Percentiles rank a stretch among this genome's conserved stretches.
Evolutionary conservation across 2,888 invertebrate species (phyloP).

Genomic region (Ectemnius cavifrons): DNA sequence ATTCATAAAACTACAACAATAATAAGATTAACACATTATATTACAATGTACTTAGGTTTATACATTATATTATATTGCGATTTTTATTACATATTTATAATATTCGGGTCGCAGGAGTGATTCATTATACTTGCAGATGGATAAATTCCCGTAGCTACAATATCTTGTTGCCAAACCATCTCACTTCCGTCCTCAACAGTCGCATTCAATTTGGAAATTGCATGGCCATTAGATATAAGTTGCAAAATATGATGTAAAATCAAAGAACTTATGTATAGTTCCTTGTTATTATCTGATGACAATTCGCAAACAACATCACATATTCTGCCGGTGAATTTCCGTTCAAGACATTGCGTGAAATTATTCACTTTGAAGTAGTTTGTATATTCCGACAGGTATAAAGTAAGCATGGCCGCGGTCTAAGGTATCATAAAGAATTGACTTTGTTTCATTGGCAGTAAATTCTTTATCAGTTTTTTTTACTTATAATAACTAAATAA

Average conservation of each 20-base stretch:
- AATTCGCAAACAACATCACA: slow-evolving; percentile 60
- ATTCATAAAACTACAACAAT: slow-evolving; percentile 83
- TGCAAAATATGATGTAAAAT: slow-evolving; percentile 89
- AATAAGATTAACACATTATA: slow-evolving; percentile 76
- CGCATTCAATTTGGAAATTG: slow-evolving; percentile 78
- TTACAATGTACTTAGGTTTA: slow-evolving; percentile 78
- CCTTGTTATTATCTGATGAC: slow-evolving; percentile 56
- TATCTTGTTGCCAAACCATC: slow-evolving; percentile 70
- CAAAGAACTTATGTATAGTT: slow-evolving; percentile 82
- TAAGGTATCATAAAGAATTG: slow-evolving; percentile 69
- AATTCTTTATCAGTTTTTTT: background rate
- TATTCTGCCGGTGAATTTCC: slow-evolving; percentile 63
- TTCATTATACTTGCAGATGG: slow-evolving; percentile 94
- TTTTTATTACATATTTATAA: slow-evolving; percentile 83
- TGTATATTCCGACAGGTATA: slow-evolving; percentile 84
- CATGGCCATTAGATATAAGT: slow-evolving; percentile 89
- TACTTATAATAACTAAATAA: background rate
- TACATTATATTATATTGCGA: background rate
- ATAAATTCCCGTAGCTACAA: slow-evolving; percentile 89
- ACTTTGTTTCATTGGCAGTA: background rate
- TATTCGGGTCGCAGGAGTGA: slow-evolving; percentile 93
- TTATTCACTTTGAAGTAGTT: slow-evolving; percentile 81
- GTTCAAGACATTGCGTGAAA: slow-evolving; percentile 66
- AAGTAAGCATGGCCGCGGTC: slow-evolving; percentile 84
- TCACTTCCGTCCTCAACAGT: slow-evolving; percentile 60